These are phyloP conservation scores for Rhogogaster chlorosoma DNA, from an alignment of 2,888 invertebrate genomes.

Conservation along the genomic window DNA sequence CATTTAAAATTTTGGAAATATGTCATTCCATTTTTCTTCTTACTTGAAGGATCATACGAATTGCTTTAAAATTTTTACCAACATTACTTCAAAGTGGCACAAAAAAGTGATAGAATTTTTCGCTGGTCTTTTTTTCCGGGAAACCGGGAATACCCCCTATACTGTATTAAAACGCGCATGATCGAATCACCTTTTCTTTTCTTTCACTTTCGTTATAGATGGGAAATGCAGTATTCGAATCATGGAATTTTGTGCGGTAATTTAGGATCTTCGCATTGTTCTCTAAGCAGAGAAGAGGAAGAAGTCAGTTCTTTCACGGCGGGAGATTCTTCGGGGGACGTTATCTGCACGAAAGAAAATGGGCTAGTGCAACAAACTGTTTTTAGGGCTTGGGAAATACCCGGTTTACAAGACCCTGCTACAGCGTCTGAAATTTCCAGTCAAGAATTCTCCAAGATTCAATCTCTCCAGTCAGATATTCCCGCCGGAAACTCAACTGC, in stretches of 20 bases:
- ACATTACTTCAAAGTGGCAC: no score
- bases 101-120: no score
- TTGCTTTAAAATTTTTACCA: no score
- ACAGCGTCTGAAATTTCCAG: slow-evolving; percentile 49
- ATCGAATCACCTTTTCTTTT: background rate
- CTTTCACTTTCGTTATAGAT: background rate
- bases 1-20: no score
- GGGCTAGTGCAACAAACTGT: slow-evolving; percentile 49
- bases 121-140: no score
- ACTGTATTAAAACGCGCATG: background rate
- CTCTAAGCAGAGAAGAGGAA: slow-evolving; percentile 15
- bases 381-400: slow-evolving; percentile 65
- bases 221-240: slow-evolving; percentile 41
- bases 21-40: no score
- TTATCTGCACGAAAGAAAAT: background rate
- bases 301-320: slow-evolving; percentile 1
- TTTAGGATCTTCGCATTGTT: slow-evolving; percentile 38
- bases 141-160: background rate
- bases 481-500: slow-evolving; percentile 47
- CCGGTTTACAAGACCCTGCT: slow-evolving; percentile 57
- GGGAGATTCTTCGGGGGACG: slow-evolving; percentile 41
- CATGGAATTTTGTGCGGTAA: slow-evolving; percentile 10
- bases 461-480: slow-evolving; percentile 15
- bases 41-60: no score
- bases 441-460: slow-evolving; percentile 52